A percentile compares a stretch with the other conserved stretches of the same genome.
These are phyloP conservation scores for Sebastiscus tertius DNA, from an alignment of 2,797 vertebrate genomes.

Conservation along the genomic window DNA sequence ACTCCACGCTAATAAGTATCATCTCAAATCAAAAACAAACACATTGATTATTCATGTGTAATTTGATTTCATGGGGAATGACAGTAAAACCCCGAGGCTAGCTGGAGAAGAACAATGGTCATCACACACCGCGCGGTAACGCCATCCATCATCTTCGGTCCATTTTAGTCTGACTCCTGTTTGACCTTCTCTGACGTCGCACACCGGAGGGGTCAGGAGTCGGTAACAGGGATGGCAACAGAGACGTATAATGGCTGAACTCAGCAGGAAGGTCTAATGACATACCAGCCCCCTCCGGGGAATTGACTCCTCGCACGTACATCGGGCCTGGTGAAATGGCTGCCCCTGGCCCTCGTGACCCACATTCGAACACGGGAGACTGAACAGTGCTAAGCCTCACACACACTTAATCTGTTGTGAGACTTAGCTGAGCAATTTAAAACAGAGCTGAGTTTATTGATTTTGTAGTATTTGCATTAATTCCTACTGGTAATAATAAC, in stretches of 20 bases:
- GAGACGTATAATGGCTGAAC: slow-evolving; percentile 51
- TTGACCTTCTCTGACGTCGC: slow-evolving; percentile 49
- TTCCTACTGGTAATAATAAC: neutral
- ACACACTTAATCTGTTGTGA: neutral
- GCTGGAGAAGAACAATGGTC: slow-evolving; percentile 27
- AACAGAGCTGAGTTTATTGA: neutral
- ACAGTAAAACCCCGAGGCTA: slow-evolving; percentile 26
- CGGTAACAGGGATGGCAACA: slow-evolving; percentile 41
- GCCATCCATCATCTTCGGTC: slow-evolving; percentile 53
- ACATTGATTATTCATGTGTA: slow-evolving; percentile 50
- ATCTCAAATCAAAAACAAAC: slow-evolving; percentile 43
- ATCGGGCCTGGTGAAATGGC: slow-evolving; percentile 34
- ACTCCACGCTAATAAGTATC: slow-evolving; percentile 26
- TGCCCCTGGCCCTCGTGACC: slow-evolving; percentile 48
- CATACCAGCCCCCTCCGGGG: slow-evolving; percentile 47
- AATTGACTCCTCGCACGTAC: slow-evolving; percentile 50
- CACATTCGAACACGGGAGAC: slow-evolving; percentile 46
- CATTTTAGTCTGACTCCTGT: slow-evolving; percentile 37
- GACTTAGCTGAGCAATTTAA: neutral
- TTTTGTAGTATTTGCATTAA: neutral
- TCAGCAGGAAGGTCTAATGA: slow-evolving; percentile 66
- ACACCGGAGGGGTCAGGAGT: slow-evolving; percentile 52
- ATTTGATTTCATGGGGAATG: slow-evolving; percentile 42
- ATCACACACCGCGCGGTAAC: slow-evolving; percentile 11
- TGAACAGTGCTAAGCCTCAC: slow-evolving; percentile 10